These are phyloP conservation scores for Digitonthophagus gazella DNA, from an alignment of 2,888 invertebrate genomes.

Conservation along the genomic window DNA sequence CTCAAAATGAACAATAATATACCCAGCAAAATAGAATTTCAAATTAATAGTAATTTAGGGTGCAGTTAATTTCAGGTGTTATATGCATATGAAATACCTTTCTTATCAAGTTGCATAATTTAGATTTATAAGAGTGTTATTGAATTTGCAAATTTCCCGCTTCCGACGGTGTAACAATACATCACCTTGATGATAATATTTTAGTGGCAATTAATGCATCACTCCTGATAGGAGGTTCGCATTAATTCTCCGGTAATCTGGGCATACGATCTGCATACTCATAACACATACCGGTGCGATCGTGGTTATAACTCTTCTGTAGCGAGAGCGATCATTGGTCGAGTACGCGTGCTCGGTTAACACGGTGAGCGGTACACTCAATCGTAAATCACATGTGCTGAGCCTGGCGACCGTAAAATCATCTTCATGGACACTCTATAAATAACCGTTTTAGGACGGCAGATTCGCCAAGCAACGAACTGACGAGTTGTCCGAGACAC, in stretches of 20 bases:
- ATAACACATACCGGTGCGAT: background rate
- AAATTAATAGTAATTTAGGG: too few species aligned
- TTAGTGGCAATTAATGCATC: background rate
- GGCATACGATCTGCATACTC: background rate
- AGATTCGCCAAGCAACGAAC: constrained; percentile 19
- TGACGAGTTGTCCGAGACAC: background rate
- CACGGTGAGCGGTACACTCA: constrained; percentile 24
- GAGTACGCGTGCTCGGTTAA: constrained; percentile 24
- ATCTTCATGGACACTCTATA: constrained; percentile 33
- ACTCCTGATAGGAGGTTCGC: background rate
- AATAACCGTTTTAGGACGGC: constrained; percentile 28
- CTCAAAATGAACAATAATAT: too few species aligned
- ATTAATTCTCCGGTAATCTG: background rate
- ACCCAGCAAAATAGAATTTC: too few species aligned
- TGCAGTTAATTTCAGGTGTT: too few species aligned
- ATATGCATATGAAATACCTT: too few species aligned
- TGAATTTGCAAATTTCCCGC: background rate
- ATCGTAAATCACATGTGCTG: constrained; percentile 25
- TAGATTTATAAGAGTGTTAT: background rate
- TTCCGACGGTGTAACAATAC: background rate
- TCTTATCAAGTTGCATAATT: too few species aligned
- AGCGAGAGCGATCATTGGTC: background rate
- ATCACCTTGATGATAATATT: background rate
- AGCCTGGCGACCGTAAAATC: constrained; percentile 30
- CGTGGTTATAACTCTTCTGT: background rate